Conservation (phyloP, 2,113 vertebrate species). For the Sinosuthora webbiana region DNA sequence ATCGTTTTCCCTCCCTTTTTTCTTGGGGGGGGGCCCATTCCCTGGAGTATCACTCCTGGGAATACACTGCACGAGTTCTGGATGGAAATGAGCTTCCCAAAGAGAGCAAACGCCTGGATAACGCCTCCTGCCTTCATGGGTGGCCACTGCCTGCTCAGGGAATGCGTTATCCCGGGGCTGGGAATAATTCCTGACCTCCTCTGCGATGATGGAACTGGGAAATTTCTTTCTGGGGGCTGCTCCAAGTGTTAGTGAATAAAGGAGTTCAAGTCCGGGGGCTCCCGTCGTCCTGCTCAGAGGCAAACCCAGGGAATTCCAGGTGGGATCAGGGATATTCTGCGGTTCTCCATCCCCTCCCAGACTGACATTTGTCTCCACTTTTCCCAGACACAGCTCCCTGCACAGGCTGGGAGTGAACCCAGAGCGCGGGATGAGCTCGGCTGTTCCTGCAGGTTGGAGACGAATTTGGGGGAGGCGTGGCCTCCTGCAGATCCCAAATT, state of each 20-base stretch:
- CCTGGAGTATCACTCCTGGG: not conserved
- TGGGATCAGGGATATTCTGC: not conserved
- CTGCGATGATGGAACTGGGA: not conserved
- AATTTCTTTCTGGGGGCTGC: not conserved
- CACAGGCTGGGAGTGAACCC: not conserved
- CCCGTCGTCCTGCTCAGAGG: too few species aligned
- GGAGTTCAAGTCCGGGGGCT: not conserved
- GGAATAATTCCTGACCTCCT: not conserved
- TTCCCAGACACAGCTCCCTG: not conserved
- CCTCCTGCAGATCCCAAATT: not conserved
- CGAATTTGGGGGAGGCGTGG: rapidly evolving
- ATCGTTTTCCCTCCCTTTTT: not conserved
- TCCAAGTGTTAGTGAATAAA: not conserved
- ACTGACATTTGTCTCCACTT: not conserved
- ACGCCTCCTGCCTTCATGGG: not conserved
- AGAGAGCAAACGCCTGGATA: not conserved
- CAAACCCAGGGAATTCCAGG: not conserved
- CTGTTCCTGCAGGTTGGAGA: not conserved
- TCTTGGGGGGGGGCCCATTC: too few species aligned
- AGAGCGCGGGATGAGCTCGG: rapidly evolving
- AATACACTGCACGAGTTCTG: not conserved
- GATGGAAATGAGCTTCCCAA: slow-evolving; percentile 5
- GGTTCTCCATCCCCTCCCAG: not conserved
- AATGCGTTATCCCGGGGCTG: not conserved
- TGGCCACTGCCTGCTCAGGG: not conserved